phyloP scores from a whole-genome alignment of 2,113 vertebrate genomes.

The Psittacus erithacus region DNA sequence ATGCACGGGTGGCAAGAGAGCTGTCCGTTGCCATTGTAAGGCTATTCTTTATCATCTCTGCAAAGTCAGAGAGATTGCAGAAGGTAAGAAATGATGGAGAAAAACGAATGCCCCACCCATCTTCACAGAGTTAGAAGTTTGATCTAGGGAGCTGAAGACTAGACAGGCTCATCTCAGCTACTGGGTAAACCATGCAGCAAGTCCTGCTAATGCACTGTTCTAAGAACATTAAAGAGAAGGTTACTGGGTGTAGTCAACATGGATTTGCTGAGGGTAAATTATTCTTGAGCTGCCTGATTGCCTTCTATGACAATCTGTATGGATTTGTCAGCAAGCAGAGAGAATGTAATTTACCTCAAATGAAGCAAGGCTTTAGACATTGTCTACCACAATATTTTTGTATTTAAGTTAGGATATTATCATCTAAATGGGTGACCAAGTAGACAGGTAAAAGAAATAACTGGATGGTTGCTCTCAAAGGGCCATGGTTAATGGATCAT shows the following conservation, averaged over 20 bases:
- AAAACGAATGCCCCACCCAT: not conserved
- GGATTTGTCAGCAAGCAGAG: fast-evolving
- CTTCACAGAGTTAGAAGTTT: not conserved
- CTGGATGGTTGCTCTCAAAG: not conserved
- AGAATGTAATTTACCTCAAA: not conserved
- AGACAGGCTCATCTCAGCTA: not conserved
- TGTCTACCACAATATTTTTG: not conserved
- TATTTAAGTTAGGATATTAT: not conserved
- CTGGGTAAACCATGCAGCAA: not conserved
- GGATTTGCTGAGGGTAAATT: not conserved
- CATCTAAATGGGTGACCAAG: not conserved
- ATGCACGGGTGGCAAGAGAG: not conserved
- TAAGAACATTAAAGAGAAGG: not conserved
- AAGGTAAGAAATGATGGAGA: not conserved
- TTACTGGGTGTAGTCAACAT: not conserved
- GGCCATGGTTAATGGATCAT: too few relatives aligned
- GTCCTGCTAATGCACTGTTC: not conserved
- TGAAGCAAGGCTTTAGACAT: not conserved
- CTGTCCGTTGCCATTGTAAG: not conserved
- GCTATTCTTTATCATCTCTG: not conserved
- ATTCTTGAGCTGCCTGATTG: not conserved
- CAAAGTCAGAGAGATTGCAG: not conserved
- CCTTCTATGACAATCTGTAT: not conserved
- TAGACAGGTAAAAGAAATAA: not conserved
- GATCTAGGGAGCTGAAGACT: not conserved